Percentiles rank a stretch among this genome's conserved stretches.
phyloP scores from a whole-genome alignment of 2,888 invertebrate genomes.

The Heliconius sara region DNA sequence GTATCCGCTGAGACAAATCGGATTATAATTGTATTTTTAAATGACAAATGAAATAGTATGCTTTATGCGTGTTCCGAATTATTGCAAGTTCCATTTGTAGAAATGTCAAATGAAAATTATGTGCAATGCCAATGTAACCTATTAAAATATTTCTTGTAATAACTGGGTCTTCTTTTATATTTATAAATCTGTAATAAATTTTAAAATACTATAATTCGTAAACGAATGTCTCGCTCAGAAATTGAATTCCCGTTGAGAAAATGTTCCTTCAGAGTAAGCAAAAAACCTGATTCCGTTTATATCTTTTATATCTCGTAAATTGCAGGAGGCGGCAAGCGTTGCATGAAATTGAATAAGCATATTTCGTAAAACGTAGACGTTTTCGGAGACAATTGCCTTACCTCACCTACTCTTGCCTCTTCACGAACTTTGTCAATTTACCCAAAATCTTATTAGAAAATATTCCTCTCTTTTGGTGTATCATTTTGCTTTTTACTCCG shows the following conservation, averaged over 20 bases:
- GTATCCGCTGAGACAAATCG: slow-evolving; percentile 80
- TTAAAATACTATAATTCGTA: slow-evolving; percentile 49
- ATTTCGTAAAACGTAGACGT: slow-evolving; percentile 84
- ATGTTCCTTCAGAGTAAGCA: slow-evolving; percentile 84
- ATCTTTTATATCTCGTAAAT: slow-evolving; percentile 85
- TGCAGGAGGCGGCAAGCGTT: slow-evolving; percentile 85
- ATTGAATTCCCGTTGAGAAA: slow-evolving; percentile 83
- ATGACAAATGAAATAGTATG: slow-evolving; percentile 63
- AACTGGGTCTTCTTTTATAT: background rate
- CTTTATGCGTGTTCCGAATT: slow-evolving; percentile 41
- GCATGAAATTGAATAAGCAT: slow-evolving; percentile 85
- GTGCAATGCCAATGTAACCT: background rate
- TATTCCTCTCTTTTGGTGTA: slow-evolving; percentile 70
- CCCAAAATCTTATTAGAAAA: slow-evolving; percentile 79
- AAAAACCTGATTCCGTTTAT: slow-evolving; percentile 84
- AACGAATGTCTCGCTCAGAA: slow-evolving; percentile 57
- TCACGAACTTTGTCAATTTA: slow-evolving; percentile 84
- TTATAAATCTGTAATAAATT: slow-evolving; percentile 24
- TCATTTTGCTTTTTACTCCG: slow-evolving; percentile 51
- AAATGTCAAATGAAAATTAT: background rate
- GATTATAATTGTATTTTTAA: slow-evolving; percentile 80
- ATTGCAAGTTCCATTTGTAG: background rate
- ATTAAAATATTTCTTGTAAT: background rate
- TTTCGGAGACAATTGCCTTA: slow-evolving; percentile 84
- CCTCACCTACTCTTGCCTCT: slow-evolving; percentile 82